Conservation (phyloP, 2,888 invertebrate species). For the Yponomeuta malinellus region DNA sequence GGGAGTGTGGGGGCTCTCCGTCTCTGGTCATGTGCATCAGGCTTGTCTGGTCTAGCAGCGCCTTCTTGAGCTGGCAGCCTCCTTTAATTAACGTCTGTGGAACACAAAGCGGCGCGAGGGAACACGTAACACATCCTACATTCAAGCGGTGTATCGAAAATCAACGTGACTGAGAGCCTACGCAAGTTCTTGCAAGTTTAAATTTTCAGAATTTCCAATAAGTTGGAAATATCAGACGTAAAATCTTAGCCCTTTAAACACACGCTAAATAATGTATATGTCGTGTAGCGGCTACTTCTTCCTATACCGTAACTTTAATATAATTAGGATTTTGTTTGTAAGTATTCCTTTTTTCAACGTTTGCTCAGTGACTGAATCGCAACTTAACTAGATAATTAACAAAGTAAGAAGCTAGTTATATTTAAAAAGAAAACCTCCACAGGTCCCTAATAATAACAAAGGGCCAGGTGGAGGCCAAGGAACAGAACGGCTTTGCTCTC, state of each 20-base stretch:
- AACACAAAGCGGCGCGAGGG: slow-evolving; percentile 35
- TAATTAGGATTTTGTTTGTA: too few relatives aligned
- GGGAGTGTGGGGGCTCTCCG: background rate
- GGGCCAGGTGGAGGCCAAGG: slow-evolving; percentile 49
- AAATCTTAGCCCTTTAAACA: too few relatives aligned
- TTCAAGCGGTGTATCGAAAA: slow-evolving; percentile 1
- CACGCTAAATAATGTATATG: too few relatives aligned
- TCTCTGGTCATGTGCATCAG: slow-evolving; percentile 6
- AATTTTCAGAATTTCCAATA: too few relatives aligned
- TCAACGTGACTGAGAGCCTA: background rate
- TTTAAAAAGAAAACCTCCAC: background rate
- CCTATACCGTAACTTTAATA: too few relatives aligned
- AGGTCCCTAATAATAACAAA: slow-evolving; percentile 40
- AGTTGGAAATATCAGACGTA: too few relatives aligned
- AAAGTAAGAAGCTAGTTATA: background rate
- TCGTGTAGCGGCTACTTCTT: too few relatives aligned
- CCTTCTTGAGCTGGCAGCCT: slow-evolving; percentile 67
- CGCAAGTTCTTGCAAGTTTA: background rate
- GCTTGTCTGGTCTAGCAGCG: slow-evolving; percentile 54
- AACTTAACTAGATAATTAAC: too few relatives aligned
- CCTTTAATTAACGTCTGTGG: slow-evolving; percentile 66
- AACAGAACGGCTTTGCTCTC: slow-evolving; percentile 45
- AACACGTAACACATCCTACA: slow-evolving; percentile 11
- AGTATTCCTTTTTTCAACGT: too few relatives aligned
- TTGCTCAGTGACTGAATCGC: too few relatives aligned